These are phyloP conservation scores for Mycogona germanica DNA, from an alignment of 2,888 invertebrate species.

Conservation along the genomic window DNA sequence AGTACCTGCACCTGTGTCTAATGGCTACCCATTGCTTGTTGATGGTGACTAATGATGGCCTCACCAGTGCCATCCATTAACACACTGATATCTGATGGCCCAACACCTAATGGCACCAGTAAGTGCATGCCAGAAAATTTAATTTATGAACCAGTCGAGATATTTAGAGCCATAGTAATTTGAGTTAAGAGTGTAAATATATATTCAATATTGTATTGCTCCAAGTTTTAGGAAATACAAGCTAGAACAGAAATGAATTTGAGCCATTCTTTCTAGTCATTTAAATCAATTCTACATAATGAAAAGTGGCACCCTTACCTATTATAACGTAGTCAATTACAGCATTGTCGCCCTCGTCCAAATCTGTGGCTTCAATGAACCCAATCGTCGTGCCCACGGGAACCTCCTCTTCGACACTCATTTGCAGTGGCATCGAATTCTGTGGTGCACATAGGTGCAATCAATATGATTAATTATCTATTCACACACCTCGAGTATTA, in stretches of 20 bases:
- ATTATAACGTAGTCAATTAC: constrained; percentile 59
- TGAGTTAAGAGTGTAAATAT: too few species aligned
- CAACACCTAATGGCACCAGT: too few species aligned
- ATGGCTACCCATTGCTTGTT: too few species aligned
- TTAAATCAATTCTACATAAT: background rate
- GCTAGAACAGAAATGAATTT: background rate
- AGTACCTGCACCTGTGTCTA: too few species aligned
- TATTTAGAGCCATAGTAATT: too few species aligned
- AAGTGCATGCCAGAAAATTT: too few species aligned
- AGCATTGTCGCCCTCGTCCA: constrained; percentile 60
- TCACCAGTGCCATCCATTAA: too few species aligned
- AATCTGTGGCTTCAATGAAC: constrained; percentile 52
- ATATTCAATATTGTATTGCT: too few species aligned
- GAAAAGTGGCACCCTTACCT: constrained; percentile 34
- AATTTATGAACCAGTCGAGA: too few species aligned
- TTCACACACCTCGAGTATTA: background rate
- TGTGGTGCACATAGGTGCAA: constrained; percentile 28
- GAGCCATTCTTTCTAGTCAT: background rate
- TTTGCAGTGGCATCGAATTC: constrained; percentile 51
- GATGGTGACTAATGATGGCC: too few species aligned
- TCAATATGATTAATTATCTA: background rate
- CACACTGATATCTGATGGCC: too few species aligned
- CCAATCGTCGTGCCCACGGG: constrained; percentile 53
- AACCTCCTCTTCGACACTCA: constrained; percentile 53
- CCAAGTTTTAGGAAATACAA: too few species aligned